Percentiles rank a stretch among this genome's conserved stretches.
phyloP scores from a whole-genome alignment of 1,140 invertebrate genomes.

The Drosophila simulans region DNA sequence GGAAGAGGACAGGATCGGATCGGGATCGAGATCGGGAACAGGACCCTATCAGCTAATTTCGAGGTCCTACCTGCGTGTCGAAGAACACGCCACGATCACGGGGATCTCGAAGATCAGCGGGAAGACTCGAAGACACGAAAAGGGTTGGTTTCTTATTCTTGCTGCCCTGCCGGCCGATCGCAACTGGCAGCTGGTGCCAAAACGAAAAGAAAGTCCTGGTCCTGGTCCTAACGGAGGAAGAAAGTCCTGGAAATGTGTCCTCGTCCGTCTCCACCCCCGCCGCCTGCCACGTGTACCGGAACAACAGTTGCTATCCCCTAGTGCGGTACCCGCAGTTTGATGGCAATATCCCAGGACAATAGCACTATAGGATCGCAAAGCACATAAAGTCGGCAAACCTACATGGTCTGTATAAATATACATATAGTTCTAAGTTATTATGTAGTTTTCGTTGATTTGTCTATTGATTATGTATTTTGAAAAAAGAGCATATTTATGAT shows the following conservation, averaged over 20 bases:
- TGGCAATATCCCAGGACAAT: background rate
- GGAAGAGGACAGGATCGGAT: constrained; percentile 9
- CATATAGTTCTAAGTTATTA: too few relatives aligned
- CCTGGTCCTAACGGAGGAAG: constrained; percentile 25
- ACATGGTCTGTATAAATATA: too few relatives aligned
- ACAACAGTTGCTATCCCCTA: constrained; percentile 14
- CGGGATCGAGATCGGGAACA: background rate
- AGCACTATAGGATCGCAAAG: background rate
- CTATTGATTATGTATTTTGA: too few relatives aligned
- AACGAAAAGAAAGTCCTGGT: constrained; percentile 24
- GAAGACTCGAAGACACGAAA: constrained; percentile 42
- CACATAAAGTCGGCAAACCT: too few relatives aligned
- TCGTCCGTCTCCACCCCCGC: too few relatives aligned
- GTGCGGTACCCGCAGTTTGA: constrained; percentile 1
- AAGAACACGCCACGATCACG: constrained; percentile 38
- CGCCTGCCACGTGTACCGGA: constrained; percentile 32
- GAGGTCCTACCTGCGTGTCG: constrained; percentile 47
- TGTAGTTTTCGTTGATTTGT: too few relatives aligned
- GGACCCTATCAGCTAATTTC: constrained; percentile 33
- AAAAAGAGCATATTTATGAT: too few relatives aligned
- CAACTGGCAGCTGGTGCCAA: constrained; percentile 35
- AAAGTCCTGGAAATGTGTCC: constrained; percentile 35
- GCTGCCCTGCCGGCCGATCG: background rate
- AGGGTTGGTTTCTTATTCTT: constrained; percentile 33
- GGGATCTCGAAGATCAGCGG: constrained; percentile 28